Conservation (phyloP, 2,113 vertebrate genomes). For the Sebastes schlegelii region DNA sequence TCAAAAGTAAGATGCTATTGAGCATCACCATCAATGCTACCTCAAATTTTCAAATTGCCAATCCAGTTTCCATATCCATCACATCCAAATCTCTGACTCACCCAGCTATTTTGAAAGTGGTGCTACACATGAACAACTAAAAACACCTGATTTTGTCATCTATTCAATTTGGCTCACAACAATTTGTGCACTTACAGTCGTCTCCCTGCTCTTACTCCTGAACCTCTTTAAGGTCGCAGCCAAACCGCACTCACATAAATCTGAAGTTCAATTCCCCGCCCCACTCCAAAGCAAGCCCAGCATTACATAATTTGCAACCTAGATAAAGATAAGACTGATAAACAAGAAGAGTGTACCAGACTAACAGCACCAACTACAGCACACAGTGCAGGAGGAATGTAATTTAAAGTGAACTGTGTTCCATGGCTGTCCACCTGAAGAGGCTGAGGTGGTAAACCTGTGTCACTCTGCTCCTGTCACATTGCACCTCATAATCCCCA, state of each 20-base stretch:
- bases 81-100: no score
- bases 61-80: no score
- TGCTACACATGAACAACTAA: neutral
- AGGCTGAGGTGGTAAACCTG: neutral
- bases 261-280: neutral
- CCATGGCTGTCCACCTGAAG: neutral
- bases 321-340: conserved; percentile 16
- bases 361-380: no score
- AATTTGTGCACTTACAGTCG: neutral
- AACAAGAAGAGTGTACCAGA: neutral
- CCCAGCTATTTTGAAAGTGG: neutral
- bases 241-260: neutral
- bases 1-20: no score
- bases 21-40: no score
- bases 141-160: no score
- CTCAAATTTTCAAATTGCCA: no score
- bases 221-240: conserved; percentile 6
- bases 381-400: neutral
- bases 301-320: conserved; percentile 3
- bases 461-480: no score
- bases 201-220: conserved; percentile 2
- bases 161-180: no score
- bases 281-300: neutral
- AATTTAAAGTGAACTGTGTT: no score
- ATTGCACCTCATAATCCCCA: no score